Conservation (phyloP, 2,888 invertebrate genomes). For the Agonopterix alstromeriana region DNA sequence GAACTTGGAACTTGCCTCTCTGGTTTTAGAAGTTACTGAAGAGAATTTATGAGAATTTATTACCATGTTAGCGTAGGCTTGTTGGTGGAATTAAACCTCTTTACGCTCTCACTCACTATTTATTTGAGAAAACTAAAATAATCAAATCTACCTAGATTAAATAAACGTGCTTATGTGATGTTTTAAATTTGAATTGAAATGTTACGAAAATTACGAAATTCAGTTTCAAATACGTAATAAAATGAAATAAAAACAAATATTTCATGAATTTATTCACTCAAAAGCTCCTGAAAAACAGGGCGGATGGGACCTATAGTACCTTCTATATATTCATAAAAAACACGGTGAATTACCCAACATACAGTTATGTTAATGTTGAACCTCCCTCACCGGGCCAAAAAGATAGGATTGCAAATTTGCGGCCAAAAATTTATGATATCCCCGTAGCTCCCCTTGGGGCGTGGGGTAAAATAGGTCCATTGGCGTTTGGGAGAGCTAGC, state of each 20-base stretch:
- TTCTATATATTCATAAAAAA: constrained; percentile 49
- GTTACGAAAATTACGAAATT: too few species aligned
- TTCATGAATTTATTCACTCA: neutral
- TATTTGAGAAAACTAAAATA: too few species aligned
- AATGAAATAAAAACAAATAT: neutral
- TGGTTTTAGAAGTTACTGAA: neutral
- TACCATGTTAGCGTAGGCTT: too few species aligned
- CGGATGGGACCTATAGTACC: neutral
- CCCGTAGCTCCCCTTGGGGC: constrained; percentile 54
- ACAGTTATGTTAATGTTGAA: constrained; percentile 69
- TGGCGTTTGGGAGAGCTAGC: constrained; percentile 67
- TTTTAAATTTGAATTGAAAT: too few species aligned
- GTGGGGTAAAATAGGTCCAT: constrained; percentile 66
- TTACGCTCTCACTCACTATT: too few species aligned
- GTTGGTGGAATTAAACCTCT: too few species aligned
- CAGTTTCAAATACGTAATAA: neutral
- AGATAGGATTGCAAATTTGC: constrained; percentile 77
- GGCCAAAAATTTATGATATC: constrained; percentile 72
- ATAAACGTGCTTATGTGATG: too few species aligned
- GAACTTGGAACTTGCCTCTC: constrained; percentile 5
- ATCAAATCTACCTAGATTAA: neutral
- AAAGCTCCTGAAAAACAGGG: neutral
- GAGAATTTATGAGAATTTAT: neutral
- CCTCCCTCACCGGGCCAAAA: constrained; percentile 62
- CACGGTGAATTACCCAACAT: constrained; percentile 57